Percentiles rank a stretch among this genome's conserved stretches.
Evolutionary conservation across 2,113 vertebrate genomes (phyloP).

Genomic region (Phrynocephalus versicolor): DNA sequence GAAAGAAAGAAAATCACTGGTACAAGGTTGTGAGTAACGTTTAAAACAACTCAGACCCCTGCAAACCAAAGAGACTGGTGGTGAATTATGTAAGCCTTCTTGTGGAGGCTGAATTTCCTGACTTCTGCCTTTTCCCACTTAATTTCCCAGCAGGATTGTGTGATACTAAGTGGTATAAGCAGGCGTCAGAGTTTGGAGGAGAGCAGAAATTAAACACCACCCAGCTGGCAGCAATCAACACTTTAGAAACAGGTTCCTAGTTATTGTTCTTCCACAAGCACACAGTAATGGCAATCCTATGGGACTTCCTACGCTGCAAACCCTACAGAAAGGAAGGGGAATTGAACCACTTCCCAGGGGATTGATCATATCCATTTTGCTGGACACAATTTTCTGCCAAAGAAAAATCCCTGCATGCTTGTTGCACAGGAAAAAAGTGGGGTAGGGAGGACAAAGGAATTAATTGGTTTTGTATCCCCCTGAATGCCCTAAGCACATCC

Average conservation of each 20-base stretch:
- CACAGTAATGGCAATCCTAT: too few relatives aligned
- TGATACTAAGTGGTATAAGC: neutral
- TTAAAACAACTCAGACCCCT: neutral
- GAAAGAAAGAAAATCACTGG: neutral
- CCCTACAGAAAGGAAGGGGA: neutral
- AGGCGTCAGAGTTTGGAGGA: neutral
- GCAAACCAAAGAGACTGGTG: neutral
- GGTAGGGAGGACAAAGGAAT: neutral
- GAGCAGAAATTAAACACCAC: neutral
- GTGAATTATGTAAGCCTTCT: neutral
- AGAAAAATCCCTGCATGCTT: neutral
- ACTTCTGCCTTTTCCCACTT: neutral
- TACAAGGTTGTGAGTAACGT: neutral
- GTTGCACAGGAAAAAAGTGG: neutral
- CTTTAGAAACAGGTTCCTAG: neutral
- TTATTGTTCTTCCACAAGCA: neutral
- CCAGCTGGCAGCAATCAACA: neutral
- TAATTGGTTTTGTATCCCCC: neutral
- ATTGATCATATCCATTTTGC: neutral
- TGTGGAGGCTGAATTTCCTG: neutral
- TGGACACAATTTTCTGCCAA: neutral
- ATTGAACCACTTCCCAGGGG: neutral
- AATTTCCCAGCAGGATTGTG: neutral
- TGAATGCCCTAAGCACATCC: too few relatives aligned
- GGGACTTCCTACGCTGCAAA: neutral